Base-by-base conservation (phyloP, 2,888 invertebrate genomes). In the Platynereis dumerilii region DNA sequence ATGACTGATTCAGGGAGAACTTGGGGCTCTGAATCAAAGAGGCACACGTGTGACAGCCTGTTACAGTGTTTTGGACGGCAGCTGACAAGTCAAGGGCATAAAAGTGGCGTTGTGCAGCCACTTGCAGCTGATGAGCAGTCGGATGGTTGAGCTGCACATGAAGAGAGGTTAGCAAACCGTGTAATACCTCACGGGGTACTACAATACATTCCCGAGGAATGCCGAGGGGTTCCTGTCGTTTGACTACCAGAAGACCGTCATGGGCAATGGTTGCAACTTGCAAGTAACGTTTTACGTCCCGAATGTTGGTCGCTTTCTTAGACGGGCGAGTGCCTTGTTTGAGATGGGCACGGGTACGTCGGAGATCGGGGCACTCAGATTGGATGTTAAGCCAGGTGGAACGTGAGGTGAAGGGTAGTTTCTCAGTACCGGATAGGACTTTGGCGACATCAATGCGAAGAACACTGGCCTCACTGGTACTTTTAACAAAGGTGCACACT, bases 261-360 rank as follows among this genome's bases (percentile, higher is more conserved):
- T 65, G 68, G 10, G 69, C 64, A 26, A 72, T n/a, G 65, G 2
- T 71, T 58, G 0, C 67, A 20, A 60, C 65, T n/a, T 57, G 53
- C 10, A 65, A 56, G 29, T 65, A 65, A 10, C 54, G 27, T 65
- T n/a, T 72, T 2, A 72, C 65, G 42, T 74, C 70, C 53, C 59
- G 64, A n/a, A 72, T 52, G 39, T 69, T 72, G 17, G 72, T 72
- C 0, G 65, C 26, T 39, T 72, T 72, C 56, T 68, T 72, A 10
- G 71, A 75, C 0, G 75, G 75, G 2, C 72, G 60, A 34, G 74
- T 75, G 5, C 73, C 73, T 34, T 75, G 75, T 20, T 57, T 61
- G 2, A 74, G 64, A 48, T 73, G 72, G 7, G 74, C 71, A 42
- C 68, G 64, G 3, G 69, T 69, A 1, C 69, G 63, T 1, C 73